These are phyloP conservation scores for Otus scops DNA, from an alignment of 2,797 vertebrate genomes.

Conservation along the genomic window DNA sequence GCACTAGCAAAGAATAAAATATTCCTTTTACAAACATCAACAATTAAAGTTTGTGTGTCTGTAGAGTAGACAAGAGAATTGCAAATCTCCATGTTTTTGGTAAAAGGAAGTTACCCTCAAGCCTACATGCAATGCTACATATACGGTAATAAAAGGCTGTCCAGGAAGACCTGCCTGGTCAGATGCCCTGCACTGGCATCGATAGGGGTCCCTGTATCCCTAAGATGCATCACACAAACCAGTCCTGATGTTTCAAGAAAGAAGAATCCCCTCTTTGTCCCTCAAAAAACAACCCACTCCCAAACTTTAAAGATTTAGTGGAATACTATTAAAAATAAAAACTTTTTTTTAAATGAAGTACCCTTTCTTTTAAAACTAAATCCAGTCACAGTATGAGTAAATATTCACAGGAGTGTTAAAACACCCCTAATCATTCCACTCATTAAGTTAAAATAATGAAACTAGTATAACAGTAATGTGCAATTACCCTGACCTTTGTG, in stretches of 20 bases:
- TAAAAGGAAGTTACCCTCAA: not conserved
- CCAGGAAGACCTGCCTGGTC: not conserved
- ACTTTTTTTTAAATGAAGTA: fast-evolving
- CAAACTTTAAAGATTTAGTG: not conserved
- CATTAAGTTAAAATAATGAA: not conserved
- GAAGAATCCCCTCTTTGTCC: not conserved
- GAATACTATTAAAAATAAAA: not conserved
- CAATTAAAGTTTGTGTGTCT: not conserved
- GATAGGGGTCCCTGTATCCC: not conserved
- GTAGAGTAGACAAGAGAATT: not conserved
- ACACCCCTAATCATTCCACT: not conserved
- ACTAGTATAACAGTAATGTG: not conserved
- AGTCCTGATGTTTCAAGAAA: not conserved
- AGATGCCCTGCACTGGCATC: not conserved
- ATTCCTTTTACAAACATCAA: not conserved
- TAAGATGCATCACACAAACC: not conserved
- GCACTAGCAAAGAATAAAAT: not conserved
- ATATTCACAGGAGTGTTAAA: not conserved
- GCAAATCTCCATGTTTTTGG: not conserved
- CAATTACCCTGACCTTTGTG: not conserved
- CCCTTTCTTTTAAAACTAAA: not conserved
- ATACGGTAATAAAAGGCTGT: not conserved
- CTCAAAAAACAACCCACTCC: not conserved
- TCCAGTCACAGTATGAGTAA: not conserved
- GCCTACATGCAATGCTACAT: not conserved